These are phyloP conservation scores for Heliconius nattereri DNA, from an alignment of 1,140 invertebrate genomes.

Conservation along the genomic window DNA sequence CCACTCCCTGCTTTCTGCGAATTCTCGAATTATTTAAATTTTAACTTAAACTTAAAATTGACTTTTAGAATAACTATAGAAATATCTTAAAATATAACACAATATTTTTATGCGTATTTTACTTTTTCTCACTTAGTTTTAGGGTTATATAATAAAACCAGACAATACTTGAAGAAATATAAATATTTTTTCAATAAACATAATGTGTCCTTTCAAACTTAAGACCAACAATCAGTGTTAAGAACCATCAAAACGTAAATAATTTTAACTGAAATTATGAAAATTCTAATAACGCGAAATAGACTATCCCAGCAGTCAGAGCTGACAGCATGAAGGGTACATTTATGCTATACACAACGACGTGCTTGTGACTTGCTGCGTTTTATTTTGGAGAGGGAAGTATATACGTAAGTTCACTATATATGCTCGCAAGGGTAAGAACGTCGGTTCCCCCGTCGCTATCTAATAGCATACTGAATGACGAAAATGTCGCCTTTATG, in stretches of 20 bases:
- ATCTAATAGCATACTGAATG: slow-evolving; percentile 57
- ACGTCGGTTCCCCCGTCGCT: slow-evolving; percentile 42
- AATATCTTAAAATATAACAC: no score
- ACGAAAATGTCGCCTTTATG: slow-evolving; percentile 64
- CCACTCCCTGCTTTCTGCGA: no score
- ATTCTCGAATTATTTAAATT: no score
- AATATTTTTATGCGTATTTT: no score
- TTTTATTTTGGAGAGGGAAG: slow-evolving; percentile 1
- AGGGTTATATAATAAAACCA: no score
- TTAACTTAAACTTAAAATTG: no score
- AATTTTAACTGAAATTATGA: slow-evolving; percentile 4
- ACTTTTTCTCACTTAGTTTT: no score
- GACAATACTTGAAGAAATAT: no score
- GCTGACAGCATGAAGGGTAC: background rate
- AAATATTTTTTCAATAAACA: no score
- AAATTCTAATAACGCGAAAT: background rate
- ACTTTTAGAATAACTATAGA: no score
- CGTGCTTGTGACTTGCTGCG: slow-evolving; percentile 7
- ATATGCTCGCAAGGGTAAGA: slow-evolving; percentile 20
- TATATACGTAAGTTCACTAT: background rate
- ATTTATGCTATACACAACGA: background rate
- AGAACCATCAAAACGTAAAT: background rate
- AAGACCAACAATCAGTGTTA: no score
- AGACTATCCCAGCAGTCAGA: background rate
- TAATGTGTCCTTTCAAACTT: no score